Conservation (phyloP, 2,888 invertebrate genomes). For the Noctuana brunneofusca region DNA sequence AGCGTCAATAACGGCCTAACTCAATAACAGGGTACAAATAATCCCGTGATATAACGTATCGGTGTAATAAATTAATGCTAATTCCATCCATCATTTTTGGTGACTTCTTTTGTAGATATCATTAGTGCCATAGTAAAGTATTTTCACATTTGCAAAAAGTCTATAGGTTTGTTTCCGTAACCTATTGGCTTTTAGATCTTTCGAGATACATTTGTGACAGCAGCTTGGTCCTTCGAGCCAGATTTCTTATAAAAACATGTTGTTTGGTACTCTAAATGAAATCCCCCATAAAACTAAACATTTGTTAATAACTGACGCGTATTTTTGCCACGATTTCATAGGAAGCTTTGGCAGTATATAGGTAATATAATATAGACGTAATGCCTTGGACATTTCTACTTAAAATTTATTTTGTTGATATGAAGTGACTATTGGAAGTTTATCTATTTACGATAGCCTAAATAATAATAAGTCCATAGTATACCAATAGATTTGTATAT, state of each 20-base stretch:
- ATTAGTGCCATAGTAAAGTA: background rate
- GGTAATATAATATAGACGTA: background rate
- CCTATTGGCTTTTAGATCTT: background rate
- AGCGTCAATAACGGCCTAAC: background rate
- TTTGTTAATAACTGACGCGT: background rate
- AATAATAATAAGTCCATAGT: background rate
- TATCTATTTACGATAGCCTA: background rate
- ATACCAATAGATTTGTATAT: constrained; percentile 1
- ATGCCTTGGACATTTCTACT: background rate
- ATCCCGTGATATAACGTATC: too few relatives aligned
- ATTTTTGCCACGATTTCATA: too few relatives aligned
- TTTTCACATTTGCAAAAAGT: background rate
- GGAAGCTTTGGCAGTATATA: too few relatives aligned
- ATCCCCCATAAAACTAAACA: background rate
- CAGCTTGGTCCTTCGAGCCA: background rate
- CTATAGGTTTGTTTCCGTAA: background rate
- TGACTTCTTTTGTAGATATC: background rate
- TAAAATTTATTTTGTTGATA: background rate
- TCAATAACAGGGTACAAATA: background rate
- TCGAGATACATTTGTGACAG: background rate
- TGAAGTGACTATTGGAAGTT: background rate
- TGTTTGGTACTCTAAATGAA: too few relatives aligned
- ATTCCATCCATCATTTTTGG: background rate
- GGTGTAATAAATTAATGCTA: background rate
- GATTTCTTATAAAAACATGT: background rate